Evolutionary conservation across 2,113 vertebrate genomes (phyloP), one percentile per base, ranked within the genome.

Genomic region (Corythaixoides concolor): DNA sequence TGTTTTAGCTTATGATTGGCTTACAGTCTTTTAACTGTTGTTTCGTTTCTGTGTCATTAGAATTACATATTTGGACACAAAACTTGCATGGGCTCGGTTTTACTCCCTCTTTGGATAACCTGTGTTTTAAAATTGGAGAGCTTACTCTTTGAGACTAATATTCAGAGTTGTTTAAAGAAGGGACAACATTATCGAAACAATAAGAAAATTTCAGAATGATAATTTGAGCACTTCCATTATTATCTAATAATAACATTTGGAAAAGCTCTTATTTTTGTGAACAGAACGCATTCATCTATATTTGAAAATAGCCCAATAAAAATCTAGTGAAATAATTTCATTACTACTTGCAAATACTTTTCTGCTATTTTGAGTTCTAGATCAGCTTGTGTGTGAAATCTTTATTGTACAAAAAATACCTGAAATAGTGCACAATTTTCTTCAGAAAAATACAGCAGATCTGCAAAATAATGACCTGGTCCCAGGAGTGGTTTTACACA

Each of bases 271-370:
- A 79, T 41, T 91, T 88, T 83, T 76, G 85, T 95, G 72, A 88
- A 80, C 75, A 92, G 78, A 86, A 88, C 92, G 67, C 82, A 50
- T 80, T 96, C 45, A 56, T 41, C 63, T 93, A 37, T 91, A 88
- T 94, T 87, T 80, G 72, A 88, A 96, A 90, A 59, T 14, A 50
- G 37, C 49, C 59, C 78, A 92, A 91, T 91, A 95, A 96, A 96
- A 96, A 63, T 63, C 22, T 33, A 64, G 32, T 93, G 50, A 91
- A 91, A 74, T 74, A 67, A 95, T 86, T 83, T 83, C 5, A 3
- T 91, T 88, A 77, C 30, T 88, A 84, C 14, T 93, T 95, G 90
- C 67, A 92, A 95, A 92, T 90, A 70, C 8, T 92, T 92, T 86
- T 88, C 50, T 91, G 59, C 81, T 83, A 9, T 83, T 21, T 32